A percentile compares a stretch with the other conserved stretches of the same genome.
phyloP scores from a whole-genome alignment of 2,113 vertebrate genomes.

The Paramormyrops kingsleyae region DNA sequence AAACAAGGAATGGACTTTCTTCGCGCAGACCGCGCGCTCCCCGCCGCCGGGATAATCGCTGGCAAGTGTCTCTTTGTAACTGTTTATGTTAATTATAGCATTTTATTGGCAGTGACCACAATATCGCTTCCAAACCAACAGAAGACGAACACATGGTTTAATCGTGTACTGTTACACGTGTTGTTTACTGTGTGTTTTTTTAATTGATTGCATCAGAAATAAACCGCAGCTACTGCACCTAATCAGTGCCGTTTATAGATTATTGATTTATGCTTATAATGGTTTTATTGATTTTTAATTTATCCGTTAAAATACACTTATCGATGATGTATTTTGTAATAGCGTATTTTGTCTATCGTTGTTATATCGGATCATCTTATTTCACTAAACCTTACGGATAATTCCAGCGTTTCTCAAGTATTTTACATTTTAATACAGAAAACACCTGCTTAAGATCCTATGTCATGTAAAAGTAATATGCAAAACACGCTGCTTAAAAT shows the following conservation, averaged over 20 bases:
- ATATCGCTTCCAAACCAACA: neutral
- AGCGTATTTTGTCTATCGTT: neutral
- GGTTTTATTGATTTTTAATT: neutral
- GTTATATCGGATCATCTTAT: neutral
- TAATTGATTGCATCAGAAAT: neutral
- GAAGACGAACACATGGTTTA: conserved; percentile 7
- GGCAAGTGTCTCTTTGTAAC: neutral
- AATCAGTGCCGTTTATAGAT: neutral
- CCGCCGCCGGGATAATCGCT: neutral
- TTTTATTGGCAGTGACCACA: conserved; percentile 1
- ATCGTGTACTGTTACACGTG: neutral
- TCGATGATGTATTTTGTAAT: neutral
- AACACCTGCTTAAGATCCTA: neutral
- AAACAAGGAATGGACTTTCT: conserved; percentile 42
- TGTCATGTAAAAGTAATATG: neutral
- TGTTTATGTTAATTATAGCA: conserved; percentile 5
- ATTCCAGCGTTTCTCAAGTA: neutral
- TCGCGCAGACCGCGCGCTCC: neutral
- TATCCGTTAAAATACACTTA: neutral
- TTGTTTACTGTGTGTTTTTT: neutral
- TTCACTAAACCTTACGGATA: neutral
- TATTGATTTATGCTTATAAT: conserved; percentile 14
- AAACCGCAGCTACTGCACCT: neutral
- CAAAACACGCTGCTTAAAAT: neutral
- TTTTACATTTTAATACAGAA: neutral